Evolutionary conservation across 2,113 vertebrate species (phyloP).

Genomic region (Aegotheles bennettii): DNA sequence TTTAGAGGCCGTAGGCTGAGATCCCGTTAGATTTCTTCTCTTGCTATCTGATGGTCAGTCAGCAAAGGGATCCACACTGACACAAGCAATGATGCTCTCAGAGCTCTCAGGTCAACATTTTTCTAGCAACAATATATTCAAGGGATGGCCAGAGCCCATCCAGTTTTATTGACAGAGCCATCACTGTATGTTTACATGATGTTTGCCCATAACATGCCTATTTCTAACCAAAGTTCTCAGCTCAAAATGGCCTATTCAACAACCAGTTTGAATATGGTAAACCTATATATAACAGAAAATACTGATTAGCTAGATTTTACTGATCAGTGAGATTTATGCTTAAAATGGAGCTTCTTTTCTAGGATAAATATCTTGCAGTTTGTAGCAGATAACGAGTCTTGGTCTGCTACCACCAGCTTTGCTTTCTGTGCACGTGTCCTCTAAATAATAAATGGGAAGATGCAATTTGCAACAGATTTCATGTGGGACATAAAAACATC

Average conservation of each 20-base stretch:
- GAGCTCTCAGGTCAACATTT: background rate
- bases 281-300: background rate
- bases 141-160: background rate
- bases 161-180: background rate
- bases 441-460: slow-evolving; percentile 50
- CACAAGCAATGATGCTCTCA: background rate
- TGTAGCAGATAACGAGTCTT: background rate
- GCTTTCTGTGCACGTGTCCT: slow-evolving; percentile 31
- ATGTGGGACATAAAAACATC: slow-evolving; percentile 15
- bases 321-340: background rate
- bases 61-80: background rate
- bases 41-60: background rate
- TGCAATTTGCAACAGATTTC: slow-evolving; percentile 34
- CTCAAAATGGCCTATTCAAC: background rate
- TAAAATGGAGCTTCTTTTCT: background rate
- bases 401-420: background rate
- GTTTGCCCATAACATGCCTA: background rate
- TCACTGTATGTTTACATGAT: background rate
- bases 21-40: background rate
- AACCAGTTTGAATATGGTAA: background rate
- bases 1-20: background rate
- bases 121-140: background rate
- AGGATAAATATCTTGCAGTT: background rate
- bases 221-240: background rate
- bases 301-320: background rate